phyloP scores from a whole-genome alignment of 2,888 invertebrate genomes.

The Ceramica pisi region DNA sequence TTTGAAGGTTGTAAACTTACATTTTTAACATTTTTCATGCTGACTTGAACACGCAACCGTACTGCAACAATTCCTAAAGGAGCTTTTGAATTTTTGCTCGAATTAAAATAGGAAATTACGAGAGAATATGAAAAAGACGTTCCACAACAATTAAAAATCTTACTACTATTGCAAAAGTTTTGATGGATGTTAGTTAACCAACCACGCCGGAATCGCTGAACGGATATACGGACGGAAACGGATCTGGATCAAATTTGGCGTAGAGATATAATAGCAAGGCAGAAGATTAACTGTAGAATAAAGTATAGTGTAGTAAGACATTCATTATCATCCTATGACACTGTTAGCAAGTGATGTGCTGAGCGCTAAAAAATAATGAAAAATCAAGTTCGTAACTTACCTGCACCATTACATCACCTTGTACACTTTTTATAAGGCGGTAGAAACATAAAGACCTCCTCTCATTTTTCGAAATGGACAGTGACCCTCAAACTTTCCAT shows the following conservation, averaged over 20 bases:
- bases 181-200: no score
- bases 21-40: conserved; percentile 16
- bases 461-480: no score
- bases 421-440: not conserved
- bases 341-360: not conserved
- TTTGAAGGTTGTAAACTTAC: conserved; percentile 15
- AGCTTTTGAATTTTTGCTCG: not conserved
- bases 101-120: not conserved
- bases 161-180: no score
- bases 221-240: no score
- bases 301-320: not conserved
- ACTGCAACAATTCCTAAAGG: not conserved
- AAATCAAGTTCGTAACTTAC: not conserved
- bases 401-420: not conserved
- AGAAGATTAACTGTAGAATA: not conserved
- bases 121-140: not conserved
- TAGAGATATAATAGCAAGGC: no score
- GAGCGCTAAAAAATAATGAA: not conserved
- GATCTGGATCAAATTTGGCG: no score
- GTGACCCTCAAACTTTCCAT: no score
- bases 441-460: no score
- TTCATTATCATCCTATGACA: not conserved
- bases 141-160: no score
- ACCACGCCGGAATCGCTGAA: no score
- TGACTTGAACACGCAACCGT: not conserved